These are phyloP conservation scores for Pygoscelis adeliae DNA, from an alignment of 2,113 vertebrate genomes.

Conservation along the genomic window DNA sequence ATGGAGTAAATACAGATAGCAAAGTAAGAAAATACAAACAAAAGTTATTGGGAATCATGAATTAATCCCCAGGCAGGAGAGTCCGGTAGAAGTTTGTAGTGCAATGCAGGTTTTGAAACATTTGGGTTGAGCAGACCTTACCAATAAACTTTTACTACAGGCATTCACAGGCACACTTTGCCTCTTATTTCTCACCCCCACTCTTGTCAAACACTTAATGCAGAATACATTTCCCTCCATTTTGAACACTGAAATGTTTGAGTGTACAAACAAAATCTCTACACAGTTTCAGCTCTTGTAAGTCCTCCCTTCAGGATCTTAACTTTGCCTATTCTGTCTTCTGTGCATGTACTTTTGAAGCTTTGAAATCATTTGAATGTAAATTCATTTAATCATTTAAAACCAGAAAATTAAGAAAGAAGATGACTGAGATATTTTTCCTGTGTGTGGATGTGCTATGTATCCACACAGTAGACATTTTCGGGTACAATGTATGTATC, in stretches of 20 bases:
- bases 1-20: background rate
- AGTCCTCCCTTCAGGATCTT: background rate
- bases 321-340: background rate
- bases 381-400: background rate
- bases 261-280: background rate
- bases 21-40: background rate
- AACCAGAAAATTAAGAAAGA: background rate
- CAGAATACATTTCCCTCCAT: background rate
- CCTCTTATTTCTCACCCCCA: background rate
- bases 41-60: background rate
- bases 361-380: background rate
- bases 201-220: background rate
- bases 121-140: background rate
- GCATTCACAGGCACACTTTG: background rate
- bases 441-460: background rate
- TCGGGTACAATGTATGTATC: background rate
- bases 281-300: background rate
- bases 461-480: background rate
- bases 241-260: background rate
- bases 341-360: background rate
- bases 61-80: background rate
- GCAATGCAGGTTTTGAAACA: background rate
- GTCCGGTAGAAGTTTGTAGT: fast-evolving
- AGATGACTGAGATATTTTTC: background rate
- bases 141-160: background rate